Conservation (phyloP, 2,113 vertebrate species). For the Scytalopus superciliaris region DNA sequence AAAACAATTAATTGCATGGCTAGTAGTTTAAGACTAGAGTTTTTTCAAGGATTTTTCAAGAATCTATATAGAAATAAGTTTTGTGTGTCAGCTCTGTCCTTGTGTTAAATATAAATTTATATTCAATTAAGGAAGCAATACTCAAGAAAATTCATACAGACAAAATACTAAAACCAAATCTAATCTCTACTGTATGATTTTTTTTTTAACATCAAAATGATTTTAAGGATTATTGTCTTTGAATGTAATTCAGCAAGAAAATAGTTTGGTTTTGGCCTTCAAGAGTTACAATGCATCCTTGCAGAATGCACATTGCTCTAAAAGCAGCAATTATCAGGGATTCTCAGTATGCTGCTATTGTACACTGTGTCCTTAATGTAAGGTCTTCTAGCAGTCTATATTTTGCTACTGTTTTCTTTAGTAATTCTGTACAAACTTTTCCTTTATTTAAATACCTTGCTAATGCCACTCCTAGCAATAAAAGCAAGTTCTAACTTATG, state of each 20-base stretch:
- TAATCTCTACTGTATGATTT: not conserved
- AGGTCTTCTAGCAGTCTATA: not conserved
- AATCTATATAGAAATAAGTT: not conserved
- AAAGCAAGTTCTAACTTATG: not conserved
- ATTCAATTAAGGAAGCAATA: constrained; percentile 14
- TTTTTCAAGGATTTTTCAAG: constrained; percentile 23
- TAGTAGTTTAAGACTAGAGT: constrained; percentile 20
- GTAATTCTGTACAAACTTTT: not conserved
- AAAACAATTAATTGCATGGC: constrained; percentile 58
- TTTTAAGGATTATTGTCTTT: not conserved
- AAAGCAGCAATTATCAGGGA: not conserved
- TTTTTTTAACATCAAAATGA: not conserved
- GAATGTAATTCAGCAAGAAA: not conserved
- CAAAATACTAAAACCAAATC: not conserved
- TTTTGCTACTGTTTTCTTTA: not conserved
- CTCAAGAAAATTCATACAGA: not conserved
- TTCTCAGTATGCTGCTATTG: not conserved
- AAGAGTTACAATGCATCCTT: not conserved
- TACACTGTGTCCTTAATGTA: not conserved
- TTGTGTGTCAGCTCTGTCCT: not conserved
- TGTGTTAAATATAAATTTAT: not conserved
- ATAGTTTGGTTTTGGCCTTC: not conserved
- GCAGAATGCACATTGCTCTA: not conserved
- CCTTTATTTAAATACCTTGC: not conserved
- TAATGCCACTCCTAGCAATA: not conserved